Base-by-base conservation (phyloP, 1,140 invertebrate species). In the Drosophila lini region DNA sequence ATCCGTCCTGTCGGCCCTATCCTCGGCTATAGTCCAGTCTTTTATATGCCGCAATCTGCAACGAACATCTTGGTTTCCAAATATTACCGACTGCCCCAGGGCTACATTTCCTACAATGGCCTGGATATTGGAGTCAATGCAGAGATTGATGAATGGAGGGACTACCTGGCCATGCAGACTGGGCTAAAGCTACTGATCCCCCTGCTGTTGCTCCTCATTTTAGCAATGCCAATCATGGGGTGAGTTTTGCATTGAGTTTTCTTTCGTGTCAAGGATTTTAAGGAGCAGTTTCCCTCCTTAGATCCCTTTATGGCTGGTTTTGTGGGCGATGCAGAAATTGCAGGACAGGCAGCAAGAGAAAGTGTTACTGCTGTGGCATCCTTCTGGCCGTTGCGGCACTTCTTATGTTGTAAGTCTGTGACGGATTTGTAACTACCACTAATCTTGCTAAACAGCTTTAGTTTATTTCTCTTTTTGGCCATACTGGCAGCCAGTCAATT, bases 341-440 rank as follows among this genome's bases (percentile, higher is more conserved):
- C 8, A 7, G 11, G 6, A 34, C 9, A 25, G 31, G n/a, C 9
- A 44, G 25, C 16, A 1, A 13, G 3, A n/a, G 7, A 9, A 8
- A 9, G 2, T 34, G 40, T 15, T 47, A 19, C 19, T 70, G 45
- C 25, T 60, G 47, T 22, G 56, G 34, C 19, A 11, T 22, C 1
- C 28, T 60, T 3, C 16, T 74, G 32, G 38, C 10, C 1, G 9
- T 70, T 22, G 7, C 16, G 9, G 70, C 41, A 9, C 1, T 69
- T 0, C n/a, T 60, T 10, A 74, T 74, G 70, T 22, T 74, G 70
- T 74, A 60, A 74, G 65, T 69, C 13, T 16, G 40, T 19, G 8
- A 4, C 10, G 8, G 5, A 9, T 41, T 25, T 7, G 34, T 3
- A 36, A 15, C 11, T 34, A 19, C 11, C 8, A 3, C 31, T 5